Evolutionary conservation across 1,140 invertebrate species (phyloP).

Genomic region (Pseudomyrmex concolor): DNA sequence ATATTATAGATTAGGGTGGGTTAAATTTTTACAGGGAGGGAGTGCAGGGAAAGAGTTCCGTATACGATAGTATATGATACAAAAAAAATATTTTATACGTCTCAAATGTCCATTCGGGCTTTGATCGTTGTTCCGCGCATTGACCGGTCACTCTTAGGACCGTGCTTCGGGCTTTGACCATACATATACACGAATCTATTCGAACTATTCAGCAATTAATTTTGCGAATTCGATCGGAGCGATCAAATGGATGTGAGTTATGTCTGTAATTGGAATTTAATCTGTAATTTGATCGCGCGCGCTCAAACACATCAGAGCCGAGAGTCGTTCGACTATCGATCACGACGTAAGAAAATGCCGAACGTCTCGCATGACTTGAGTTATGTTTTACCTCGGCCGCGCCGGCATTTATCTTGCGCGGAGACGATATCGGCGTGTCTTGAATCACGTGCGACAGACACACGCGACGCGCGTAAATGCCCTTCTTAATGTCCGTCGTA

Average conservation of each 20-base stretch:
- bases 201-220: background rate
- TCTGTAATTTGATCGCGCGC: constrained; percentile 6
- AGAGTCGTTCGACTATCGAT: constrained; percentile 39
- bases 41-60: too few species aligned
- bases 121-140: too few species aligned
- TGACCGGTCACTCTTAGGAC: too few species aligned
- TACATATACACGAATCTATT: background rate
- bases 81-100: too few species aligned
- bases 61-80: too few species aligned
- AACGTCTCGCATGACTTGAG: background rate
- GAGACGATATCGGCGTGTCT: constrained; percentile 21
- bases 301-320: background rate
- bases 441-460: background rate
- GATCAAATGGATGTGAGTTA: background rate
- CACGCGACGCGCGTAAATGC: background rate
- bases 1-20: too few species aligned
- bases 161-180: too few species aligned
- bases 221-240: background rate
- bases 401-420: constrained; percentile 2
- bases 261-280: constrained; percentile 4
- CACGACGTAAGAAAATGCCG: constrained; percentile 34
- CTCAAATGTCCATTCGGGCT: too few species aligned
- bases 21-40: too few species aligned
- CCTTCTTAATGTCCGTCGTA: background rate
- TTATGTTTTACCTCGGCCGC: background rate